These are phyloP conservation scores for Atherinosoma microstoma DNA, from an alignment of 2,797 vertebrate genomes.

Conservation along the genomic window DNA sequence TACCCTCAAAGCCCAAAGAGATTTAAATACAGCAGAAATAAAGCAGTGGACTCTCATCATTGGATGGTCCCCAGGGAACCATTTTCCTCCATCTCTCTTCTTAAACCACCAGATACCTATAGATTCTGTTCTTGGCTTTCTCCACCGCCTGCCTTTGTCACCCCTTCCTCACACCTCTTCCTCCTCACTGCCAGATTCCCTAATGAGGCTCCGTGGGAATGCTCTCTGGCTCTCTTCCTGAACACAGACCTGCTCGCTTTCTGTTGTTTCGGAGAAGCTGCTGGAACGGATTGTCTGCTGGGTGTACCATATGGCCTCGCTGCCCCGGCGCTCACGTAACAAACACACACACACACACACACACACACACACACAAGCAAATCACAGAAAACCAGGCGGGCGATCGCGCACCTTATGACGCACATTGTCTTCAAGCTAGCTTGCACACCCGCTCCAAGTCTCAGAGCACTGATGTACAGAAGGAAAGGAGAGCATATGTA, in stretches of 20 bases:
- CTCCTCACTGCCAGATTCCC: slow-evolving; percentile 60
- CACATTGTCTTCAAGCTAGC: slow-evolving; percentile 15
- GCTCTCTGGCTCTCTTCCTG: slow-evolving; percentile 53
- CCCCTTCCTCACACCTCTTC: slow-evolving; percentile 56
- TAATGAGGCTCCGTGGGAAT: slow-evolving; percentile 81
- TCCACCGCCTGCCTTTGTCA: slow-evolving; percentile 58
- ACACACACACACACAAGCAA: not conserved
- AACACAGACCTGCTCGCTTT: slow-evolving; percentile 59
- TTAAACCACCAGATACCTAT: slow-evolving; percentile 49
- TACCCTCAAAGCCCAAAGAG: slow-evolving; percentile 37
- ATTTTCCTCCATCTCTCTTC: slow-evolving; percentile 36
- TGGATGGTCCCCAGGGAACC: slow-evolving; percentile 45
- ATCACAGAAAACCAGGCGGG: not conserved
- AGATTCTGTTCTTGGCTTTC: slow-evolving; percentile 47
- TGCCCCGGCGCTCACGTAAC: slow-evolving; percentile 28
- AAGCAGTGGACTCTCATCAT: slow-evolving; percentile 37
- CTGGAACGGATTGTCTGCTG: slow-evolving; percentile 57
- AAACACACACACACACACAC: not conserved
- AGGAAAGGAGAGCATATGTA: slow-evolving; percentile 26
- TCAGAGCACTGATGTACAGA: not conserved
- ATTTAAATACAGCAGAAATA: slow-evolving; percentile 35
- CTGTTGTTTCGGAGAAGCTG: slow-evolving; percentile 60
- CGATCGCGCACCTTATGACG: not conserved
- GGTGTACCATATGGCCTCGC: slow-evolving; percentile 61
- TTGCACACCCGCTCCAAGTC: not conserved